A percentile compares a stretch with the other conserved stretches of the same genome.
Evolutionary conservation across 2,888 invertebrate genomes (phyloP).

Genomic region (Ernsta delagoae): DNA sequence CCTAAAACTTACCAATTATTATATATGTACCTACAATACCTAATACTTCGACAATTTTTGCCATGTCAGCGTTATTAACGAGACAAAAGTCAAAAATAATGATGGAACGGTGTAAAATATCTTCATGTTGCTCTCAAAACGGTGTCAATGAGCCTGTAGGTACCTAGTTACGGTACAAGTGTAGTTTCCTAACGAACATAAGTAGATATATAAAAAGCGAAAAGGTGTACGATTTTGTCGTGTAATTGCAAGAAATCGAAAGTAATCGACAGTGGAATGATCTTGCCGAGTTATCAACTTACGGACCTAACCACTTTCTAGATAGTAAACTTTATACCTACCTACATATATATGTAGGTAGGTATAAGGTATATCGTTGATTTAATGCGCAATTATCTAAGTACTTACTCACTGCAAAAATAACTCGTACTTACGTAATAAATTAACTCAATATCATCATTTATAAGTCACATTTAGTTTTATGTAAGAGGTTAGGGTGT

Average conservation of each 20-base stretch:
- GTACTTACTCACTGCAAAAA: too few species aligned
- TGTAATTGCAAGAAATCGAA: conserved; percentile 31
- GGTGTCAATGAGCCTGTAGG: background rate
- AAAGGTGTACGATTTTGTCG: conserved; percentile 21
- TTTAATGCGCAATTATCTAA: background rate
- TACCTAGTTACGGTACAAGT: conserved; percentile 29
- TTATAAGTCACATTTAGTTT: too few species aligned
- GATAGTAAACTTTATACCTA: conserved; percentile 9
- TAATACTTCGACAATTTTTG: background rate
- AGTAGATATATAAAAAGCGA: too few species aligned
- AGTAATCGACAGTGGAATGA: conserved; percentile 28
- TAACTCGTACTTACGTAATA: too few species aligned
- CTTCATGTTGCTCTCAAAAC: too few species aligned
- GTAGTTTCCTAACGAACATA: conserved; percentile 11
- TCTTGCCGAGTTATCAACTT: conserved; percentile 28
- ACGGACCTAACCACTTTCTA: conserved; percentile 33
- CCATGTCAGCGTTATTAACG: background rate
- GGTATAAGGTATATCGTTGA: too few species aligned
- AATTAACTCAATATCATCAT: too few species aligned
- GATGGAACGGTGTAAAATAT: background rate
- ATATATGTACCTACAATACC: too few species aligned
- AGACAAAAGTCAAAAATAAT: background rate
- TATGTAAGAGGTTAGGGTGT: too few species aligned
- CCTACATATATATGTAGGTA: too few species aligned
- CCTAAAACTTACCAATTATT: background rate